A percentile compares a stretch with the other conserved stretches of the same genome.
phyloP scores from a whole-genome alignment of 2,888 invertebrate species.

The Temnothorax rugatulus region DNA sequence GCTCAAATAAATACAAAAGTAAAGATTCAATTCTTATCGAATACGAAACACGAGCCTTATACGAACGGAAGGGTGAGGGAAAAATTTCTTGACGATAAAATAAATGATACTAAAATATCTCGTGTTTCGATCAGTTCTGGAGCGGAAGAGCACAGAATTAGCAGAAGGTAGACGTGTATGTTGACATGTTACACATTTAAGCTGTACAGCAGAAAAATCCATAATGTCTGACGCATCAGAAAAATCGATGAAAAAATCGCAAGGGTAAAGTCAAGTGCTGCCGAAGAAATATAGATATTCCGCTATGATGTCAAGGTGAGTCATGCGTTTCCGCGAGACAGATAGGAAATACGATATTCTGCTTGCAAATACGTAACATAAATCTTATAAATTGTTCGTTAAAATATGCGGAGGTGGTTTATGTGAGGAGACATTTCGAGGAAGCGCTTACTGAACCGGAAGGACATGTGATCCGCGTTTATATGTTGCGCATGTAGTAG shows the following conservation, averaged over 20 bases:
- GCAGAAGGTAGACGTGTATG: not conserved
- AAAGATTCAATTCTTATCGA: slow-evolving; percentile 11
- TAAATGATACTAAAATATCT: not conserved
- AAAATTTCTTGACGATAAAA: slow-evolving; percentile 21
- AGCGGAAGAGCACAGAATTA: not conserved
- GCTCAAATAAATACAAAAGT: slow-evolving; percentile 34
- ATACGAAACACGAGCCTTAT: not conserved
- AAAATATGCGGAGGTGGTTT: slow-evolving; percentile 39
- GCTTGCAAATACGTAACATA: slow-evolving; percentile 3
- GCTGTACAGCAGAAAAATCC: not conserved
- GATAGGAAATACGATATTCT: slow-evolving; percentile 51
- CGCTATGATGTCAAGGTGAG: slow-evolving; percentile 69
- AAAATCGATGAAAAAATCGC: slow-evolving; percentile 58
- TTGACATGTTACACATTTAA: not conserved
- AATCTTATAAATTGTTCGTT: not conserved
- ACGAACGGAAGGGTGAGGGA: not conserved
- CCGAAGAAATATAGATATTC: slow-evolving; percentile 62
- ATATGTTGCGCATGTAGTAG: not conserved
- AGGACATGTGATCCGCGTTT: slow-evolving; percentile 42
- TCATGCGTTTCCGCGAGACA: slow-evolving; percentile 58
- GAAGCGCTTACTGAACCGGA: slow-evolving; percentile 62
- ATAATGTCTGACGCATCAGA: slow-evolving; percentile 46
- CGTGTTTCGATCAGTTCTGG: not conserved
- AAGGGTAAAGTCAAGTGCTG: slow-evolving; percentile 65
- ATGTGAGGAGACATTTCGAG: slow-evolving; percentile 1